These are phyloP conservation scores for Thunnus maccoyii DNA, from an alignment of 2,113 vertebrate species.

Conservation along the genomic window DNA sequence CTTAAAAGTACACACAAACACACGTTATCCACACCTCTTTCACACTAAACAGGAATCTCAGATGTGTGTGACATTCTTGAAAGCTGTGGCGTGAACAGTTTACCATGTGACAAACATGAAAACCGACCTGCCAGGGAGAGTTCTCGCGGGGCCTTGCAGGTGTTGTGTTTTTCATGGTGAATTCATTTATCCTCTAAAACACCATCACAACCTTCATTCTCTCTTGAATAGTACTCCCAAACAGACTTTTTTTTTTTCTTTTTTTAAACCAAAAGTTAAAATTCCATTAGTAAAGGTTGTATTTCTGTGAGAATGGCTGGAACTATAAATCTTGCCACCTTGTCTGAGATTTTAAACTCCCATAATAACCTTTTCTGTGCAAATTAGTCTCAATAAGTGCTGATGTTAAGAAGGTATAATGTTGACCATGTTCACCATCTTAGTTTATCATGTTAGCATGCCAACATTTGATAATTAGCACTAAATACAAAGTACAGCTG, in stretches of 20 bases:
- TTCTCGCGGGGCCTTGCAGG: not conserved
- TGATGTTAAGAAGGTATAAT: too few relatives aligned
- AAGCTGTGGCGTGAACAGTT: not conserved
- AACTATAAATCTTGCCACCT: not conserved
- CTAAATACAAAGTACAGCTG: too few relatives aligned
- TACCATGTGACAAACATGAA: not conserved
- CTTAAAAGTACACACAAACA: not conserved
- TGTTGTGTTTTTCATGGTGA: constrained; percentile 33
- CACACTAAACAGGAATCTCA: not conserved
- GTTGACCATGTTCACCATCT: too few relatives aligned
- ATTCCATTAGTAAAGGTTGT: not conserved
- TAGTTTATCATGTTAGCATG: too few relatives aligned
- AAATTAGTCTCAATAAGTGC: not conserved
- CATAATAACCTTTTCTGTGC: not conserved
- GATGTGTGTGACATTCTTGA: not conserved
- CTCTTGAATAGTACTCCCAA: not conserved
- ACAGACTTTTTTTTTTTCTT: too few relatives aligned
- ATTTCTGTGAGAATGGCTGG: not conserved
- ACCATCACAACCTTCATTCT: not conserved
- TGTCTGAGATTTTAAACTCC: not conserved
- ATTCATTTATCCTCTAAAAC: not conserved
- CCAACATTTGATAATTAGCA: too few relatives aligned
- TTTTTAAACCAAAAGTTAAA: not conserved
- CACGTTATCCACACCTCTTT: constrained; percentile 10
- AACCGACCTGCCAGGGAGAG: not conserved